These are phyloP conservation scores for Agrotis puta DNA, from an alignment of 2,888 invertebrate genomes.

Conservation along the genomic window DNA sequence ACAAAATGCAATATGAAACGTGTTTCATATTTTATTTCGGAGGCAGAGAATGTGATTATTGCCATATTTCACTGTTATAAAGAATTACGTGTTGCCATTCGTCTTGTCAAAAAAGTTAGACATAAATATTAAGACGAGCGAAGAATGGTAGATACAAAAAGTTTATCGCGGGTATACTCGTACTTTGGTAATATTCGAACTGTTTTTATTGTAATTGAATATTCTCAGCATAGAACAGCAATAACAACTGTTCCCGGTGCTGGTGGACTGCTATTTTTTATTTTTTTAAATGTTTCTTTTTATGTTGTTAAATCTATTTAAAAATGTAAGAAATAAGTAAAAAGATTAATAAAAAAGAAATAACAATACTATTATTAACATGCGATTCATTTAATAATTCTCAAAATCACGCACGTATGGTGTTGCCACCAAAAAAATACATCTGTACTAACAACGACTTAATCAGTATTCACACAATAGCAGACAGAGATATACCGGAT, in stretches of 20 bases:
- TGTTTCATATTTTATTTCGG: constrained; percentile 28
- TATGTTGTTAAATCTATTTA: too few species aligned
- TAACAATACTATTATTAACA: constrained; percentile 43
- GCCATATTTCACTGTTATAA: constrained; percentile 48
- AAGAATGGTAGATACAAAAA: constrained; percentile 13
- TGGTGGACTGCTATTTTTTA: too few species aligned
- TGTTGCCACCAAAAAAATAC: constrained; percentile 40
- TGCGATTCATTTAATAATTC: constrained; percentile 15
- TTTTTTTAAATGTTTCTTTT: too few species aligned
- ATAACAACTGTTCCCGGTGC: too few species aligned
- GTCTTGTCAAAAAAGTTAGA: constrained; percentile 45
- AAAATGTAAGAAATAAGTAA: too few species aligned
- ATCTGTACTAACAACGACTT: constrained; percentile 42
- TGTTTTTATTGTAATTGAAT: constrained; percentile 5
- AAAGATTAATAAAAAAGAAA: too few species aligned
- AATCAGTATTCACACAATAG: constrained; percentile 80
- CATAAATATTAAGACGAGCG: constrained; percentile 39
- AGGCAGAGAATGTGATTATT: constrained; percentile 31
- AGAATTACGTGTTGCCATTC: constrained; percentile 38
- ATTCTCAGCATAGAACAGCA: constrained; percentile 22
- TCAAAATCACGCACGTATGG: constrained; percentile 37
- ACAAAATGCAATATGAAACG: constrained; percentile 42
- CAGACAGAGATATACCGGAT: constrained; percentile 74
- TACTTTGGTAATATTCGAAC: not conserved
- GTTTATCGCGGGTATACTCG: not conserved